Evolutionary conservation across 2,888 invertebrate genomes (phyloP), one percentile per base, ranked within the genome.

Genomic region (Digitonthophagus gazella): DNA sequence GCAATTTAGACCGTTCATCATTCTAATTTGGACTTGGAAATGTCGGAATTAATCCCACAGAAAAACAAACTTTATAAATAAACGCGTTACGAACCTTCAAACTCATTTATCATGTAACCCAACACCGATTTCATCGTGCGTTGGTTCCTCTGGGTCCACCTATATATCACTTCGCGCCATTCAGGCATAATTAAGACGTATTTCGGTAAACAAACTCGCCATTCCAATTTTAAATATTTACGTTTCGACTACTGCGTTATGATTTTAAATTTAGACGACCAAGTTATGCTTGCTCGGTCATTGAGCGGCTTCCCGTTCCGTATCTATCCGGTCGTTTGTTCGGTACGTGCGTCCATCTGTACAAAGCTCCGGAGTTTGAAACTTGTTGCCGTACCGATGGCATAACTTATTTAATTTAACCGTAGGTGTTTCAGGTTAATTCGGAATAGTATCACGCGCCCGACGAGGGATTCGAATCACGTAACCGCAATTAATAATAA

Each of bases 161-260:
- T 61, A 61, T 61, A 61, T 61, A 61, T 61, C 61, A 61, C 61
- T 61, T 20, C 18, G 15, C 61, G 61, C 61, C 61, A 61, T 61
- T 61, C 6, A 20, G 61, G 16, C 61, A 61, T 61, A 61, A 61
- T 61, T 61, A 61, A 61, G 61, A 61, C 61, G 61, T 61, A 61
- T 61, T 61, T 19, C 61, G n/a, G 61, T 61, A 61, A 61, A 61
- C 61, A 61, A 61, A 61, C 61, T 61, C 61, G 61, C 28, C 28
- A 44, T 44, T 44, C 28, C 28, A 44, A 44, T 44, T 44, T 44
- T 44, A 44, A 44, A 44, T 44, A 44, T 44, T 44, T 44, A 44
- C 28, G 28, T 44, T 44, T 44, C 28, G 28, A 44, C 28, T n/a
- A n/a, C n/a, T 44, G 28, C 28, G 28, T 44, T 44, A 44, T 44